Evolutionary conservation across 2,113 vertebrate genomes (phyloP).

Genomic region (Carassius gibelio): DNA sequence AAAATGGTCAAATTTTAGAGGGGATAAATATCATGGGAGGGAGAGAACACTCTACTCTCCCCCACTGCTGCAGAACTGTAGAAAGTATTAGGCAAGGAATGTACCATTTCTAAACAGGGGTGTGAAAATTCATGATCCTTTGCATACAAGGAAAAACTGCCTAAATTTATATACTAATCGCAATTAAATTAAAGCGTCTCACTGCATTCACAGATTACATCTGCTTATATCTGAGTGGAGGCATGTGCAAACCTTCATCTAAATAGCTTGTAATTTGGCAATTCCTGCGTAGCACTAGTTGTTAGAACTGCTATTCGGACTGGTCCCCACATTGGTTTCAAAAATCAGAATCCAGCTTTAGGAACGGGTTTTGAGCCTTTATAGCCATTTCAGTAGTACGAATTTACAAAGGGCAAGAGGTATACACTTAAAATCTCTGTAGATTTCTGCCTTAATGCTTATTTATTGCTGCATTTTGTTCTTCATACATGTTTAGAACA

Average conservation of each 20-base stretch:
- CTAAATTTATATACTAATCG: background rate
- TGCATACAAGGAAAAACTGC: background rate
- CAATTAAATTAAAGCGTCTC: background rate
- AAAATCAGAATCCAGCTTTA: background rate
- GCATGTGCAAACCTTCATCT: background rate
- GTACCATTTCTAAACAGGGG: conserved; percentile 1
- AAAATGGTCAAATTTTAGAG: background rate
- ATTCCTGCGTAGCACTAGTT: background rate
- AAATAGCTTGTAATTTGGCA: background rate
- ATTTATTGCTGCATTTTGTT: background rate
- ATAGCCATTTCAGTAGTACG: background rate
- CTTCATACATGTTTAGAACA: background rate
- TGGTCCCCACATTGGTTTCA: background rate
- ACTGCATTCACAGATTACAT: background rate
- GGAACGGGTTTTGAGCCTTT: background rate
- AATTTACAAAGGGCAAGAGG: background rate
- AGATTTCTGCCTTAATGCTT: background rate
- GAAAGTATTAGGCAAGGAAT: background rate
- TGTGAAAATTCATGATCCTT: background rate
- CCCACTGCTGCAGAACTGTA: background rate
- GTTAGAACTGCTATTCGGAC: background rate
- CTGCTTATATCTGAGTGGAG: background rate
- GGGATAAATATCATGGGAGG: background rate
- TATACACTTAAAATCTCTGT: background rate
- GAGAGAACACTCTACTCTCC: background rate